A percentile compares a stretch with the other conserved stretches of the same genome.
Evolutionary conservation across 1,140 invertebrate species (phyloP).

Genomic region (Aphelenchoides fujianensis): DNA sequence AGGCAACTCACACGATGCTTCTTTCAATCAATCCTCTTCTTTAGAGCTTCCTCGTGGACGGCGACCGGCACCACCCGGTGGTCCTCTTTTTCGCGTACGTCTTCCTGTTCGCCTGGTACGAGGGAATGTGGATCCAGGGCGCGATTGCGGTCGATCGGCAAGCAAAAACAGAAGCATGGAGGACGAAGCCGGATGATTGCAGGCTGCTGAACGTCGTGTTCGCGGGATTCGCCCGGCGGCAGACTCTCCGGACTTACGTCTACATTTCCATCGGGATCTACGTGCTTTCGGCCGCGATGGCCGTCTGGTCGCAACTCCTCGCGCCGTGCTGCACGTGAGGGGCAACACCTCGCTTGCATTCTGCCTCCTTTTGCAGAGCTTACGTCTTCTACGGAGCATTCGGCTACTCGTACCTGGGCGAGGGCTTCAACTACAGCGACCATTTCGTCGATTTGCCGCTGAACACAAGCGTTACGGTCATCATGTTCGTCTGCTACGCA

Average conservation of each 20-base stretch:
- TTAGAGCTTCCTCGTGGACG: background rate
- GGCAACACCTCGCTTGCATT: background rate
- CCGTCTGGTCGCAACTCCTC: conserved; percentile 2
- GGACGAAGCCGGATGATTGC: background rate
- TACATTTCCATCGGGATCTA: conserved; percentile 11
- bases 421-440: conserved; percentile 12
- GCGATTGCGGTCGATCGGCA: conserved; percentile 21
- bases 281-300: background rate
- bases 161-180: background rate
- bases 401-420: conserved; percentile 16
- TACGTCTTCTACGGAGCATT: conserved; percentile 20
- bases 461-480: conserved; percentile 8
- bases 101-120: conserved; percentile 4
- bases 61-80: background rate
- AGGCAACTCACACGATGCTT: background rate
- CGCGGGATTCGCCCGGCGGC: background rate
- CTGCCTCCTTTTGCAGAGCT: background rate
- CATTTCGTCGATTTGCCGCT: conserved; percentile 17
- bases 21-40: background rate
- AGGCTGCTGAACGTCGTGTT: conserved; percentile 16
- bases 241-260: background rate
- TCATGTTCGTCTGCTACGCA: conserved; percentile 24
- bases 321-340: conserved; percentile 20
- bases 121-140: background rate
- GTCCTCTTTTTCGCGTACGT: background rate